Evolutionary conservation across 2,113 vertebrate genomes (phyloP).

Genomic region (Channa maculata): DNA sequence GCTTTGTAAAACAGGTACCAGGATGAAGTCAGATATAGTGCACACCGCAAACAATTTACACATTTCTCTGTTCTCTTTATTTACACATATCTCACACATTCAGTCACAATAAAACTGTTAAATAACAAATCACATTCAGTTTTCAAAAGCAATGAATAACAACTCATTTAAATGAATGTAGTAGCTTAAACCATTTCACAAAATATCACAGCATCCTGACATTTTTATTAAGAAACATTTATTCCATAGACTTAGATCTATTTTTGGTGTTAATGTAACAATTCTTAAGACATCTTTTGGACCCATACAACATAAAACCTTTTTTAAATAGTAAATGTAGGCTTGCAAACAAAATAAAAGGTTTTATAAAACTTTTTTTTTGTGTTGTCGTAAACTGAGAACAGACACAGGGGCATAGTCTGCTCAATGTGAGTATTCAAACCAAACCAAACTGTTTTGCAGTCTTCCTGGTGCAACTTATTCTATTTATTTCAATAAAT

Average conservation of each 20-base stretch:
- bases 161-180: constrained; percentile 21
- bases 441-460: not conserved
- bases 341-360: not conserved
- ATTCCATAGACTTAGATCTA: not conserved
- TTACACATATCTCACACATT: constrained; percentile 22
- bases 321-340: constrained; percentile 17
- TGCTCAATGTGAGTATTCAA: not conserved
- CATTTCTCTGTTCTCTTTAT: constrained; percentile 55
- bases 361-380: too few relatives aligned
- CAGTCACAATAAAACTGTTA: constrained; percentile 32
- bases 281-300: constrained; percentile 41
- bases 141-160: not conserved
- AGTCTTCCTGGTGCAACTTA: not conserved
- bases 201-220: constrained; percentile 12
- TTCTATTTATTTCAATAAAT: not conserved
- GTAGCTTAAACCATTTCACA: constrained; percentile 29
- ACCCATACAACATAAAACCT: constrained; percentile 15
- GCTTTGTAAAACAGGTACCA: too few relatives aligned
- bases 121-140: constrained; percentile 3
- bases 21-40: too few relatives aligned
- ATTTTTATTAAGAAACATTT: constrained; percentile 29
- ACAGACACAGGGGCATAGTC: not conserved
- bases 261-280: constrained; percentile 24
- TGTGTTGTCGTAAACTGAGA: not conserved
- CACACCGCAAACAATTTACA: not conserved